phyloP scores from a whole-genome alignment of 1,140 invertebrate species.

The Acromyrmex echinatior region DNA sequence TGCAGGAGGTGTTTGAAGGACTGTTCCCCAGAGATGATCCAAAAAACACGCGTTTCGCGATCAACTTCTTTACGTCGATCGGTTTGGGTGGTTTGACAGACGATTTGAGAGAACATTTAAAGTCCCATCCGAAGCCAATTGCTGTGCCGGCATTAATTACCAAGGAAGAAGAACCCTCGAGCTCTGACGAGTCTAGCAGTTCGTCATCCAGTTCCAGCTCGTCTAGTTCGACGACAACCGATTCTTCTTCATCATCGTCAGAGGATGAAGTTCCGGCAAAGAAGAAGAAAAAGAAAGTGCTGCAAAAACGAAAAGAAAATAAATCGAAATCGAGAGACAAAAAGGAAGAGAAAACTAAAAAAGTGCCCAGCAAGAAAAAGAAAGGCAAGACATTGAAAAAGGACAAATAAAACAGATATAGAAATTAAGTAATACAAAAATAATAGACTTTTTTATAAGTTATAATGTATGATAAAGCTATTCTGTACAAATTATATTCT shows the following conservation, averaged over 20 bases:
- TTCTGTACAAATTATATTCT: conserved; percentile 17
- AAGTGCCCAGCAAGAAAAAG: conserved; percentile 56
- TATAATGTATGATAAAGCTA: not conserved
- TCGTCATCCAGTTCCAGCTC: conserved; percentile 64
- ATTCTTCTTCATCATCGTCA: conserved; percentile 26
- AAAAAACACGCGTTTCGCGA: conserved; percentile 98
- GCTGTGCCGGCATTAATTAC: conserved; percentile 59
- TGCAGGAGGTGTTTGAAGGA: conserved; percentile 95
- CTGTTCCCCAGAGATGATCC: conserved; percentile 98
- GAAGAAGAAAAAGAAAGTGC: not conserved
- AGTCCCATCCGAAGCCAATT: conserved; percentile 86
- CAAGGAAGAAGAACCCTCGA: conserved; percentile 54
- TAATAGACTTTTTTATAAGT: not conserved
- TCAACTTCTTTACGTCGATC: conserved; percentile 99
- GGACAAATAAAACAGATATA: conserved; percentile 1
- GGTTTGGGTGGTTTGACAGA: conserved; percentile 98
- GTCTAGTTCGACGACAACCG: conserved; percentile 56
- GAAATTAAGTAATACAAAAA: not conserved
- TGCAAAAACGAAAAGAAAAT: conserved; percentile 58
- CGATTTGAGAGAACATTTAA: conserved; percentile 96
- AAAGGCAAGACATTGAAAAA: conserved; percentile 56
- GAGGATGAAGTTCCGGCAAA: conserved; percentile 43
- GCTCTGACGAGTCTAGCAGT: conserved; percentile 65
- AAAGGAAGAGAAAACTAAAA: conserved; percentile 63
- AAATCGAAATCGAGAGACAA: conserved; percentile 60